Evolutionary conservation across 1,140 invertebrate species (phyloP), one percentile per base, ranked within the genome.

Genomic region (Sinella curviseta): DNA sequence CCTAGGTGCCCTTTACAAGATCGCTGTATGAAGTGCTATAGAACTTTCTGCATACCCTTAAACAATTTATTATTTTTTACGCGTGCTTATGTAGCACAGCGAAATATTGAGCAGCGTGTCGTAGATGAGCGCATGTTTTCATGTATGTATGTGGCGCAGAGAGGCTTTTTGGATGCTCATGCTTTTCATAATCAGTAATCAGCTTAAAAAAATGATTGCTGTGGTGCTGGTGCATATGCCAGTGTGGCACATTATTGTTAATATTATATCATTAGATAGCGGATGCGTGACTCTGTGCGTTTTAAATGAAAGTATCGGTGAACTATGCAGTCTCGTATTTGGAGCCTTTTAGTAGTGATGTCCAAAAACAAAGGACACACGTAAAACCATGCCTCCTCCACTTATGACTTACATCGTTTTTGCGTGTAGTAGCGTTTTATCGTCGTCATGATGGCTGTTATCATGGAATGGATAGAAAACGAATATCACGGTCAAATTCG

Each of bases 311-410:
- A 60, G 39, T 60, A 26, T 60, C 57, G 4, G 57, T 17, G 57
- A 4, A 60, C 39, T 48, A 48, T 48, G 57, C 57, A 60, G 24
- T n/a, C 57, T 60, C 24, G 24, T 60, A 26, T 60, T 60, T 60
- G 57, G 57, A 60, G 57, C 4, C 57, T 14, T 60, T 60, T 60
- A 4, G 14, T 60, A n/a, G 24, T 60, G 39, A 8, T 48, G 24
- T 60, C 57, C 57, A 60, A 60, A 60, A 60, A 60, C 57, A 60
- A 60, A 60, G 57, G 57, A 16, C 57, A 14, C 57, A 26, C 12
- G 57, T 60, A 60, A 60, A n/a, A 60, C 57, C 57, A 60, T 60
- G 57, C 57, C 14, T n/a, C 24, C 24, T 17, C n/a, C n/a, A 17
- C 39, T 48, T 48, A 48, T 48, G 4, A 60, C 39, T 20, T 48